These are phyloP conservation scores for Oceanites oceanicus DNA, from an alignment of 2,113 vertebrate species.

Conservation along the genomic window DNA sequence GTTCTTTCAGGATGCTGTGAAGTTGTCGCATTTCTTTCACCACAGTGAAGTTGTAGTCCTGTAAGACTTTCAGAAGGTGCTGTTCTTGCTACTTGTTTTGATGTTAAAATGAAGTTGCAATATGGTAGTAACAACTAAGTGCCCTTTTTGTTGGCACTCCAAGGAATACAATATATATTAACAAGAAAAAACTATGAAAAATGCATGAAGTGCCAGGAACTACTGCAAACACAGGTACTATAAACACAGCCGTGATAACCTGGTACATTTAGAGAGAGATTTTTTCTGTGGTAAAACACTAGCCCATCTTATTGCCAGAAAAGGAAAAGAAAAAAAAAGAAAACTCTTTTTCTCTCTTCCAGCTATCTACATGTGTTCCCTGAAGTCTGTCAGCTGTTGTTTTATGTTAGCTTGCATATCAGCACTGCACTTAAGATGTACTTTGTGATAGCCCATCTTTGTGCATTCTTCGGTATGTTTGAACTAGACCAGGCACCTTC, in stretches of 20 bases:
- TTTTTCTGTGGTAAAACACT: background rate
- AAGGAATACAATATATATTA: constrained; percentile 42
- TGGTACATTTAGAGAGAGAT: background rate
- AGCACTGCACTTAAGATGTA: background rate
- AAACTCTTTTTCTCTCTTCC: background rate
- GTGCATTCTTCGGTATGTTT: background rate
- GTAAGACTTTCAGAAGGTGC: background rate
- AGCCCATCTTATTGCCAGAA: background rate
- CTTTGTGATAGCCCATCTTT: background rate
- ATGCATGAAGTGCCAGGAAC: constrained; percentile 62
- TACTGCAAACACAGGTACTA: constrained; percentile 1
- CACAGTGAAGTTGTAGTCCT: background rate
- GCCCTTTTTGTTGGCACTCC: constrained; percentile 21
- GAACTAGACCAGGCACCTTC: background rate
- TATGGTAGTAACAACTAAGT: background rate
- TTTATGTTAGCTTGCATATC: background rate
- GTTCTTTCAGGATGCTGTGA: background rate
- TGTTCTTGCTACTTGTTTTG: background rate
- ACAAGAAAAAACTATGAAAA: constrained; percentile 61
- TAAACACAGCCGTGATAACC: constrained; percentile 30
- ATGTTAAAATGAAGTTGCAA: background rate
- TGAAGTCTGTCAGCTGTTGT: background rate
- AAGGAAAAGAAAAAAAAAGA: background rate
- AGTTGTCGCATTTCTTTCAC: background rate
- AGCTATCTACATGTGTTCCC: background rate